These are phyloP conservation scores for Megaustenia siamemsis DNA, from an alignment of 2,888 invertebrate species.

Conservation along the genomic window DNA sequence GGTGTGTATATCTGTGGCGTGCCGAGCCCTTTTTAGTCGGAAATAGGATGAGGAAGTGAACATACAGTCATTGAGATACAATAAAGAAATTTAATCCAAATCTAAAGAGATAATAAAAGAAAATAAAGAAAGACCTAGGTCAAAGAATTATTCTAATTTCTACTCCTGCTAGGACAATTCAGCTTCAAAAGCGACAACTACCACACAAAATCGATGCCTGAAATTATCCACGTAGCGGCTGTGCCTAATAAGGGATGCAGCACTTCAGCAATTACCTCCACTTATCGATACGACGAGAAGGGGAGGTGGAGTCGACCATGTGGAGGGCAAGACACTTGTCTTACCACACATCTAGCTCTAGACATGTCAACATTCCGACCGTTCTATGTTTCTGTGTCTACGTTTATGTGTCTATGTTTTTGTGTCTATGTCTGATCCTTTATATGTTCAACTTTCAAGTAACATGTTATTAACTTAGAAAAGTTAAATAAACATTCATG, in stretches of 20 bases:
- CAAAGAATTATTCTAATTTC: neutral
- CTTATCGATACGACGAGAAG: neutral
- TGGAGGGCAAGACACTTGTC: neutral
- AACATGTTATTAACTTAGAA: too few relatives aligned
- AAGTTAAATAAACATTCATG: too few relatives aligned
- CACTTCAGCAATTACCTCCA: conserved; percentile 10
- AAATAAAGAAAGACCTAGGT: neutral
- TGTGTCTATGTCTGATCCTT: too few relatives aligned
- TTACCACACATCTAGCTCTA: neutral
- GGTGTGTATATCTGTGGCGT: too few relatives aligned
- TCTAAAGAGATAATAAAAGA: conserved; percentile 5
- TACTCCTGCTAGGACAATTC: neutral
- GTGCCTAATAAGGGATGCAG: conserved; percentile 16
- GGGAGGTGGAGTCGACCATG: neutral
- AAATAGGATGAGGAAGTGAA: too few relatives aligned
- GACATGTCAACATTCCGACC: neutral
- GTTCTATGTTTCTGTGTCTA: too few relatives aligned
- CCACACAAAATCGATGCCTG: neutral
- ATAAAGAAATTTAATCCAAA: neutral
- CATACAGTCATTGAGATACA: neutral
- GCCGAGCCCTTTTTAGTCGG: too few relatives aligned
- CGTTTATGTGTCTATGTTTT: too few relatives aligned
- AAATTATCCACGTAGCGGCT: conserved; percentile 9
- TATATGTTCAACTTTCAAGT: too few relatives aligned
- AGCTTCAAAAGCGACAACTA: conserved; percentile 26